phyloP scores from a whole-genome alignment of 2,113 vertebrate genomes.

The Garra rufa region DNA sequence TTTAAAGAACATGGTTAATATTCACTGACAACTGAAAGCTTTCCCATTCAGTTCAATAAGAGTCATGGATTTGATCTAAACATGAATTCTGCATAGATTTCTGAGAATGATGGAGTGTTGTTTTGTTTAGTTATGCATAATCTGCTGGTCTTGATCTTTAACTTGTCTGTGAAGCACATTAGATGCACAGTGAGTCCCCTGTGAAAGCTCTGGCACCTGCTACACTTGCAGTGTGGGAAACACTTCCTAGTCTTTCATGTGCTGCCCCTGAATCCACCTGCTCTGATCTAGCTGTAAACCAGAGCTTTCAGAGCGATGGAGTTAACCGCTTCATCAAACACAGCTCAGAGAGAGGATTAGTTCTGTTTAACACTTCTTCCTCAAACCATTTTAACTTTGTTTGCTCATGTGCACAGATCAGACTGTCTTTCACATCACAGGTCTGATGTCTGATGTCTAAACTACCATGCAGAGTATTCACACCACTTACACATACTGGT shows the following conservation, averaged over 20 bases:
- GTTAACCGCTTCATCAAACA: constrained; percentile 39
- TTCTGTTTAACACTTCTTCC: constrained; percentile 1
- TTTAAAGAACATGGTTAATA: not conserved
- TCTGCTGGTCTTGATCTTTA: constrained; percentile 61
- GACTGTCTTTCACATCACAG: not conserved
- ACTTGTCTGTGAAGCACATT: constrained; percentile 4
- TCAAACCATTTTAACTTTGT: not conserved
- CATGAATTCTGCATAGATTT: not conserved
- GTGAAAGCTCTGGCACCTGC: constrained; percentile 53
- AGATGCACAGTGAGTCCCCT: not conserved
- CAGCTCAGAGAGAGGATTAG: constrained; percentile 43
- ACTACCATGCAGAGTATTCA: not conserved
- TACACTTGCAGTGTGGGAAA: constrained; percentile 70
- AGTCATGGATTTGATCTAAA: not conserved
- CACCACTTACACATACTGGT: not conserved
- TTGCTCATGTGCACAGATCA: constrained; percentile 27
- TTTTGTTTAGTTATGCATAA: constrained; percentile 42
- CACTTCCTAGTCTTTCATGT: constrained; percentile 49
- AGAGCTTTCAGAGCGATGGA: not conserved
- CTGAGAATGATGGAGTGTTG: not conserved
- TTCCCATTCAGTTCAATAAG: not conserved
- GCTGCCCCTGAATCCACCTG: constrained; percentile 31
- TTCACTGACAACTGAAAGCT: too few species aligned
- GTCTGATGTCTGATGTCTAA: not conserved
- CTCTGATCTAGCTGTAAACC: not conserved